Evolutionary conservation across 1,140 invertebrate genomes (phyloP).

Genomic region (Diplogasteroides magnus): DNA sequence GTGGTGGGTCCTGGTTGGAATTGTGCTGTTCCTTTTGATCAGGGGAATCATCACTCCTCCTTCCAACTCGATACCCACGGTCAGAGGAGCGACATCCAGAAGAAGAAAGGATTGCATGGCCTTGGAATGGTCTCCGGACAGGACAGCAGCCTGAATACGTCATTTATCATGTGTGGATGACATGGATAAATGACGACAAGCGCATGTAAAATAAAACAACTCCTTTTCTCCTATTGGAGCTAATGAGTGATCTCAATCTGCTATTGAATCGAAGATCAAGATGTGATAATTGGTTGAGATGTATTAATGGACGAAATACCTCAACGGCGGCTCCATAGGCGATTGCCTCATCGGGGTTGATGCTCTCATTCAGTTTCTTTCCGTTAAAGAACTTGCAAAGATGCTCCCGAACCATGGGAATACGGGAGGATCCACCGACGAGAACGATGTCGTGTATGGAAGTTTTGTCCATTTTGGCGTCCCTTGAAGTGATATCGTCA

Average conservation of each 20-base stretch:
- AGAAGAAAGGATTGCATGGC: constrained; percentile 82
- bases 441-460: constrained; percentile 90
- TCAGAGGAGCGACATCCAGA: constrained; percentile 86
- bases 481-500: too few species aligned
- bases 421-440: constrained; percentile 95
- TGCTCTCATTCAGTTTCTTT: constrained; percentile 88
- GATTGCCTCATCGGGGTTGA: constrained; percentile 60
- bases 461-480: constrained; percentile 87
- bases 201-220: too few species aligned
- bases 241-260: too few species aligned
- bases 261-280: too few species aligned
- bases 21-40: constrained; percentile 86
- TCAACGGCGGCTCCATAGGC: constrained; percentile 57
- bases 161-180: too few species aligned
- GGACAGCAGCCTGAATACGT: constrained; percentile 73
- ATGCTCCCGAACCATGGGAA: constrained; percentile 89
- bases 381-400: constrained; percentile 73
- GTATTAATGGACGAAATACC: too few species aligned
- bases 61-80: constrained; percentile 91
- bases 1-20: constrained; percentile 90
- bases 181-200: too few species aligned
- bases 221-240: too few species aligned
- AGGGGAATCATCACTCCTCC: constrained; percentile 93
- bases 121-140: constrained; percentile 87
- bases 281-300: too few species aligned